Base-by-base conservation (phyloP, 1,140 invertebrate species). In the Rhopalosiphum maidis region DNA sequence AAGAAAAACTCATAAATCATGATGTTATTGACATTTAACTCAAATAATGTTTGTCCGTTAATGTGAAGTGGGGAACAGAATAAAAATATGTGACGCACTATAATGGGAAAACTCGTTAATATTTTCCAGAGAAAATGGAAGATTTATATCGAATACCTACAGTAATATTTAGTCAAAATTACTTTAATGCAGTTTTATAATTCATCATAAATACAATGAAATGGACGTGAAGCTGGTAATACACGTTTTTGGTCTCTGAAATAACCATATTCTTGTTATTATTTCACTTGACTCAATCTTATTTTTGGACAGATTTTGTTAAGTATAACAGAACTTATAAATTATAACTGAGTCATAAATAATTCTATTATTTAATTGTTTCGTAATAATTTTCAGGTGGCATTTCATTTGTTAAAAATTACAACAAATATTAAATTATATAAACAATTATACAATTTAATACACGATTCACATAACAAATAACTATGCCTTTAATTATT, bases 31-130 rank as follows among this genome's bases (percentile, higher is more conserved):
- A 85, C 83, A 43, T 85, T 30, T 43, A 85, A 85, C 35, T 83
- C n/a, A 23, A 85, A 85, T 43, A 43, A 85, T 85, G 60, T 77
- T 35, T 77, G n/a, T 2, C 30, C 30, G 60, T 68, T 68, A 68
- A n/a, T 18, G 60, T 77, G 9, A 85, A 85, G 9, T 30, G 83
- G 23, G 3, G 8, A 41, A 43, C 9, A 43, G 9, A 43, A 85
- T 43, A 85, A 85, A 85, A 85, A 25, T 25, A 41, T 85, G 22
- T 25, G 43, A 85, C 41, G 23, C 9, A 15, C 83, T 15, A n/a
- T 77, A 85, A 77, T n/a, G 30, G 11, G 30, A 77, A 85, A 30
- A 30, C 83, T 85, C 83, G 41, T 85, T 85, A 85, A 85, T 85
- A 85, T 25, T 85, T 85, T 30, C 3, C 23, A 9, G 30, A 25